Percentiles rank a stretch among this genome's conserved stretches.
Evolutionary conservation across 2,113 vertebrate genomes (phyloP).

Genomic region (Onychostruthus taczanowskii): DNA sequence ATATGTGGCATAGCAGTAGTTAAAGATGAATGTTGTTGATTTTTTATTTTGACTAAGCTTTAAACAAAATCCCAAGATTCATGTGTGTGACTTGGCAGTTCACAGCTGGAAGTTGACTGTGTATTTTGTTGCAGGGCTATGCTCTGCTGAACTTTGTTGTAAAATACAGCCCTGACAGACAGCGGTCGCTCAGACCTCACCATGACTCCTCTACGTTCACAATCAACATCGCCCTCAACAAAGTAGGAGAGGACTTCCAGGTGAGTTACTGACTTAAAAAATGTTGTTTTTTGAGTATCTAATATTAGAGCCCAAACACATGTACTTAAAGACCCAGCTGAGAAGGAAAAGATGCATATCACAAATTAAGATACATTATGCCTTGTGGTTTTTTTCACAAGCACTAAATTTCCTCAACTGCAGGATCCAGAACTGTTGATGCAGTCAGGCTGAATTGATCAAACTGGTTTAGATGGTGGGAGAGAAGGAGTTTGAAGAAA

Average conservation of each 20-base stretch:
- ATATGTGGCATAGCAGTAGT: rapidly evolving
- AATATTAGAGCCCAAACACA: neutral
- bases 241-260: constrained; percentile 89
- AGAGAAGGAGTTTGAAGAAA: neutral
- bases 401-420: neutral
- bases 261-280: constrained; percentile 57
- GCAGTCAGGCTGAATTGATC: neutral
- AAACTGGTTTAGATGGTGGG: neutral
- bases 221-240: constrained; percentile 96
- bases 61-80: neutral
- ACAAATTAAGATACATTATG: neutral
- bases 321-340: neutral
- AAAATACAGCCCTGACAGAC: constrained; percentile 91
- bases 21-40: neutral
- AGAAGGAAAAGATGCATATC: neutral
- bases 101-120: neutral
- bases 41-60: neutral
- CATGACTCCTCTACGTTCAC: constrained; percentile 98
- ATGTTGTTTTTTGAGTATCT: neutral
- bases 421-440: neutral
- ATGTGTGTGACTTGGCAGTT: neutral
- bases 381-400: neutral
- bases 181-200: constrained; percentile 87
- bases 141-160: constrained; percentile 97
- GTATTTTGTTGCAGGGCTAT: constrained; percentile 76